Percentiles rank a stretch among this genome's conserved stretches.
phyloP scores from a whole-genome alignment of 2,113 vertebrate species.

The Pelmatolapia mariae region DNA sequence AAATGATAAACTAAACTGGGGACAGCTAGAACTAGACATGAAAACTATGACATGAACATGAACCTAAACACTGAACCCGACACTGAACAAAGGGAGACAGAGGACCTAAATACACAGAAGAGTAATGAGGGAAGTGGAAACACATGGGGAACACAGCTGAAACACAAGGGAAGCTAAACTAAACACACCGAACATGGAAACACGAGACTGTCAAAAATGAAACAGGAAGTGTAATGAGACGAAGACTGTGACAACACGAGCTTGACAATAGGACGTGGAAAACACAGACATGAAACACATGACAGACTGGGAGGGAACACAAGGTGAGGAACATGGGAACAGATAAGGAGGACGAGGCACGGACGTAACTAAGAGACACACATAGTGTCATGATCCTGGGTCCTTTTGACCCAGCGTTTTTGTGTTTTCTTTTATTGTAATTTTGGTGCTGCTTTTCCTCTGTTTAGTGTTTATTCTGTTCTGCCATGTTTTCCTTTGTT shows the following conservation, averaged over 20 bases:
- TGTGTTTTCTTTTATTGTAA: too few species aligned
- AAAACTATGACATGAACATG: neutral
- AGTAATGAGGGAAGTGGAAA: neutral
- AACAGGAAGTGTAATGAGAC: neutral
- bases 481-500: too few species aligned
- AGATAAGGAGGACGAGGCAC: neutral
- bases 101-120: neutral
- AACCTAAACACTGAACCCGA: neutral
- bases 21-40: neutral
- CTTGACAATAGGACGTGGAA: neutral
- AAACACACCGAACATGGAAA: neutral
- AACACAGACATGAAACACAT: neutral
- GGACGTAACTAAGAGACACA: accelerated
- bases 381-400: too few species aligned
- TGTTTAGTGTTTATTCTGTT: too few species aligned
- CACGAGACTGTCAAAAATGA: neutral
- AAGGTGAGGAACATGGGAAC: neutral
- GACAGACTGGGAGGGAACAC: neutral
- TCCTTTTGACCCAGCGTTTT: too few species aligned
- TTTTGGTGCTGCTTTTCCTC: too few species aligned
- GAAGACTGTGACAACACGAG: neutral
- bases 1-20: neutral
- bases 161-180: neutral
- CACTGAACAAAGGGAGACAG: neutral
- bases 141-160: neutral